Base-by-base conservation (phyloP, 2,797 vertebrate genomes). In the Squalus acanthias region DNA sequence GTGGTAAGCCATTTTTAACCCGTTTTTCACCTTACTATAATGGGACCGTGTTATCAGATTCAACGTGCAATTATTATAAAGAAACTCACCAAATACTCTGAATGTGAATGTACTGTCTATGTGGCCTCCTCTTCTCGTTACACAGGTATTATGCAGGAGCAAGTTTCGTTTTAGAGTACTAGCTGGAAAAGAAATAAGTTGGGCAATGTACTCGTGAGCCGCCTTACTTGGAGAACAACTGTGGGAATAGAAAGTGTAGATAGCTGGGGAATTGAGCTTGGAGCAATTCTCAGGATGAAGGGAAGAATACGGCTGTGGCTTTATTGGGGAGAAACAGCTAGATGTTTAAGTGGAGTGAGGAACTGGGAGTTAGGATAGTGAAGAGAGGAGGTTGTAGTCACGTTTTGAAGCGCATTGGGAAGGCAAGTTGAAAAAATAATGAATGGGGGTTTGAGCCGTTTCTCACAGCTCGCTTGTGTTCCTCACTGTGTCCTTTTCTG, bases 1-100 rank as follows among this genome's bases (percentile, higher is more conserved):
- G 98, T 1, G 99, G 99, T 99, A 98, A 97, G 98, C 96, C 29
- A 70, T 22, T 96, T 85, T 8, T 20, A 24, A 3, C 22, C 29
- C 50, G 9, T 53, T 88, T 1, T 91, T 0, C 0, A 0, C 1
- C 29, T 33, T 22, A 29, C 53, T 1, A n/a, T 46, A 67, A 22
- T 46, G 20, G 39, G n/a, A 7, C 3, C 65, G 0, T 46, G 20
- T 39, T 46, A 20, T 10, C 20, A 69, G n/a, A 22, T 4, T 69
- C 15, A 93, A 46, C 17, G 3, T 9, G 20, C n/a, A 9, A 20
- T 3, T 8, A 69, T 8, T 2, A 46, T 5, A 46, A 67, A 67
- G n/a, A 24, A 22, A 46, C 0, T 69, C 67, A 3, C 91, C n/a
- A 46, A 46, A 22, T 10, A 4, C 8, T 46, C 20, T 93, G n/a